Percentiles rank a stretch among this genome's conserved stretches.
Evolutionary conservation across 2,888 invertebrate species (phyloP).

Genomic region (Slavum lentiscoides): DNA sequence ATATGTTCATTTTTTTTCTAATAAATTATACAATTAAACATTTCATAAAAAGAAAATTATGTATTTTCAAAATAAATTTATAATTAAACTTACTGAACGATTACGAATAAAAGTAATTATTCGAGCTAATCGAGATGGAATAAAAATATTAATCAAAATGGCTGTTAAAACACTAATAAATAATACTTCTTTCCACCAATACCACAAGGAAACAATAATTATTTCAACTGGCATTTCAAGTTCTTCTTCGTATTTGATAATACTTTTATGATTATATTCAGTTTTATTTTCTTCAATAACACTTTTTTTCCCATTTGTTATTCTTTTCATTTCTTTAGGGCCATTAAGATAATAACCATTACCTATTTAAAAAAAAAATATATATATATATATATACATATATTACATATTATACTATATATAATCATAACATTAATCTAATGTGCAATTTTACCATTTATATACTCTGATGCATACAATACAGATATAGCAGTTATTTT

Average conservation of each 20-base stretch:
- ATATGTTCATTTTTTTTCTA: slow-evolving; percentile 29
- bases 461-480: slow-evolving; percentile 65
- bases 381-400: background rate
- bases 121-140: slow-evolving; percentile 54
- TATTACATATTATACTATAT: background rate
- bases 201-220: slow-evolving; percentile 75
- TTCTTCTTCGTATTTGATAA: slow-evolving; percentile 57
- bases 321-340: slow-evolving; percentile 28
- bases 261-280: slow-evolving; percentile 36
- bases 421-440: background rate
- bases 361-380: slow-evolving; percentile 60
- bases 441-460: slow-evolving; percentile 64
- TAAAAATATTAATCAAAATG: slow-evolving; percentile 70
- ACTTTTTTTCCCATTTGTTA: slow-evolving; percentile 57
- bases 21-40: slow-evolving; percentile 10
- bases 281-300: slow-evolving; percentile 55
- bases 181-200: slow-evolving; percentile 83
- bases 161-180: slow-evolving; percentile 76
- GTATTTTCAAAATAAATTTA: background rate
- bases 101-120: slow-evolving; percentile 42
- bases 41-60: background rate
- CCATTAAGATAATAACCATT: slow-evolving; percentile 77
- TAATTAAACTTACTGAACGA: slow-evolving; percentile 21
- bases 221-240: slow-evolving; percentile 69
- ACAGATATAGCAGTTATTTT: slow-evolving; percentile 72